Evolutionary conservation across 2,888 invertebrate species (phyloP), one percentile per base, ranked within the genome.

Genomic region (Coremacera marginata): DNA sequence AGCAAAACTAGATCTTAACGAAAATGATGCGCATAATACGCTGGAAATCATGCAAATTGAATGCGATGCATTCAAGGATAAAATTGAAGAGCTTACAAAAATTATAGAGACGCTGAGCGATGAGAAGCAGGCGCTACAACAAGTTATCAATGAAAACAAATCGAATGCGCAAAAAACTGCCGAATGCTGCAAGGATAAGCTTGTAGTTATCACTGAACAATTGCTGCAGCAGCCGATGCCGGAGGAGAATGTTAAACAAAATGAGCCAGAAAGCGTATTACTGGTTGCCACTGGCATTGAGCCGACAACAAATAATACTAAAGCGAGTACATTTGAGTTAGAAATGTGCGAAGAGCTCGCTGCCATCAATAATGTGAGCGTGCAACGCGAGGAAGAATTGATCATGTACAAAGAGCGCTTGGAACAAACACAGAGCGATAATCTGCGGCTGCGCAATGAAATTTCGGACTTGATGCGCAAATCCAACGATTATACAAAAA

Each of bases 361-460:
- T 74, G 82, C 85, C 72, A 84, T 89, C 16, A 88, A 84, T 77
- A 84, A 83, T 77, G 82, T 82, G 25, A 83, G 84, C 34, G 80
- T 88, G 55, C 84, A 88, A 81, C 84, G 84, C 0, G 90, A 89
- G 76, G 90, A 90, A 78, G 89, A 90, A 77, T 79, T 90, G 5
- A 86, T 90, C 65, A 83, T 87, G 52, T 89, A 88, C 81, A 90
- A 90, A 82, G 89, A 89, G 77, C 86, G 86, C 67, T 84, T 88
- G 79, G 88, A 88, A 55, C 79, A 84, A 76, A 83, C 87, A 14
- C 87, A 86, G 78, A 83, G 79, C 9, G 86, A 85, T 78, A 89
- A 89, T 84, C 77, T 88, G 3, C 81, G 85, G 75, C 79, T 89
- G 34, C 87, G 87, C 77, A 84, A 84, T 27, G 86, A 89, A 82